Conservation (phyloP, 2,888 invertebrate genomes). For the Clivina fossor region DNA sequence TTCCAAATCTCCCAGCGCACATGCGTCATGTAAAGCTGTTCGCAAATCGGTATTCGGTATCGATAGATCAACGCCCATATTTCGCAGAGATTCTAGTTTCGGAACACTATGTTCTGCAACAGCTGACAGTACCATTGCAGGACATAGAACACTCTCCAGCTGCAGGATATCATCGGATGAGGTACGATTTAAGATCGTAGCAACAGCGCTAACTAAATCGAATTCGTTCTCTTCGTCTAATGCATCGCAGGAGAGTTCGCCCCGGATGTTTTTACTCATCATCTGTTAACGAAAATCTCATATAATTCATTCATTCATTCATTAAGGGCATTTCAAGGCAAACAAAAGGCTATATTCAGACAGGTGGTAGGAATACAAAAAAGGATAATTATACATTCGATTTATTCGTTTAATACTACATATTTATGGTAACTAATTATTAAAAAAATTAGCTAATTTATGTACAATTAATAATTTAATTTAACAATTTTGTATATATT, state of each 20-base stretch:
- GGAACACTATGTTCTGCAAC: constrained; percentile 58
- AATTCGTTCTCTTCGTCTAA: constrained; percentile 50
- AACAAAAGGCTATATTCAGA: no score
- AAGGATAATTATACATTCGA: no score
- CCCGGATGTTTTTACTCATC: constrained; percentile 76
- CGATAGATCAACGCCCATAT: constrained; percentile 71
- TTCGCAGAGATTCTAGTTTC: constrained; percentile 50
- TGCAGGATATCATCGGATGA: constrained; percentile 60
- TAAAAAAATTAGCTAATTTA: no score
- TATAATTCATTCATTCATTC: no score
- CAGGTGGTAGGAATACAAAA: no score
- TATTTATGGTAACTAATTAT: no score
- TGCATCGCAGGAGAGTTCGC: constrained; percentile 66
- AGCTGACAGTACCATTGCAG: constrained; percentile 69
- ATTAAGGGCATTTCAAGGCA: no score
- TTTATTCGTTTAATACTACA: no score
- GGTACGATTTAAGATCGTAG: constrained; percentile 58
- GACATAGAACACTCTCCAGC: constrained; percentile 64
- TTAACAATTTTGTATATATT: no score
- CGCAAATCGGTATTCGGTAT: constrained; percentile 72
- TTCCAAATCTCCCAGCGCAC: constrained; percentile 66
- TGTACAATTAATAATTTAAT: no score
- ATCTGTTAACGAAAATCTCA: no score
- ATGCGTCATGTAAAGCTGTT: constrained; percentile 81
- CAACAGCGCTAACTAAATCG: constrained; percentile 63